Evolutionary conservation across 1,140 invertebrate species (phyloP).

Genomic region (Drosophila athabasca): DNA sequence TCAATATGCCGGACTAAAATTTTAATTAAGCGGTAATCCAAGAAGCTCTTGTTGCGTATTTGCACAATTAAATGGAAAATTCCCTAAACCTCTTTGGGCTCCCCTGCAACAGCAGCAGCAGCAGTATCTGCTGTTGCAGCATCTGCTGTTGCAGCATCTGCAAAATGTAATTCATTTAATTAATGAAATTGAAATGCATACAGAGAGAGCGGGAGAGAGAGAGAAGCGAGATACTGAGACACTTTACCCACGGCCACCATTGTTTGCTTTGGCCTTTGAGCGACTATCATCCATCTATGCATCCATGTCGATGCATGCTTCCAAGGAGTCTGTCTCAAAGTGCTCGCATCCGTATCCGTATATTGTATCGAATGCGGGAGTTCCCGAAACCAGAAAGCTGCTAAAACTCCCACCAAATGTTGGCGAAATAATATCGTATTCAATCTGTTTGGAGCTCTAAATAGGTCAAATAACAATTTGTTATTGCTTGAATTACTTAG

Average conservation of each 20-base stretch:
- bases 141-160: slow-evolving; percentile 27
- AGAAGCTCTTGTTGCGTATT: slow-evolving; percentile 31
- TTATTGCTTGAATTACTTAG: too few relatives aligned
- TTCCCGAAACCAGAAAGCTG: too few relatives aligned
- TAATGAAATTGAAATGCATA: slow-evolving; percentile 73
- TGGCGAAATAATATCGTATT: too few relatives aligned
- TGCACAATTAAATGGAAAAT: slow-evolving; percentile 68
- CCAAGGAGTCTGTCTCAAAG: too few relatives aligned
- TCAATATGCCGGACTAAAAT: slow-evolving; percentile 47
- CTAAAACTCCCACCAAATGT: too few relatives aligned
- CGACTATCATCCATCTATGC: slow-evolving; percentile 5
- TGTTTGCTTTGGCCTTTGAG: slow-evolving; percentile 36
- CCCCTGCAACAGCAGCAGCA: not conserved
- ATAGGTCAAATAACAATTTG: too few relatives aligned
- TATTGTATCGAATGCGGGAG: too few relatives aligned
- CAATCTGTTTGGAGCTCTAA: too few relatives aligned
- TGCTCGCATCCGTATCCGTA: not conserved
- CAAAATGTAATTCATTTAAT: slow-evolving; percentile 73
- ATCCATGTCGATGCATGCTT: not conserved
- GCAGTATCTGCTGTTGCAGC: not conserved
- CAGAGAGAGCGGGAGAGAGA: not conserved
- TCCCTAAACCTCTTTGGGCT: slow-evolving; percentile 14
- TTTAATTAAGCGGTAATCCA: slow-evolving; percentile 61
- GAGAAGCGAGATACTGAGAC: not conserved
- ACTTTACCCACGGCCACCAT: slow-evolving; percentile 16